phyloP scores from a whole-genome alignment of 2,797 vertebrate genomes.

The Phataginus tricuspis region DNA sequence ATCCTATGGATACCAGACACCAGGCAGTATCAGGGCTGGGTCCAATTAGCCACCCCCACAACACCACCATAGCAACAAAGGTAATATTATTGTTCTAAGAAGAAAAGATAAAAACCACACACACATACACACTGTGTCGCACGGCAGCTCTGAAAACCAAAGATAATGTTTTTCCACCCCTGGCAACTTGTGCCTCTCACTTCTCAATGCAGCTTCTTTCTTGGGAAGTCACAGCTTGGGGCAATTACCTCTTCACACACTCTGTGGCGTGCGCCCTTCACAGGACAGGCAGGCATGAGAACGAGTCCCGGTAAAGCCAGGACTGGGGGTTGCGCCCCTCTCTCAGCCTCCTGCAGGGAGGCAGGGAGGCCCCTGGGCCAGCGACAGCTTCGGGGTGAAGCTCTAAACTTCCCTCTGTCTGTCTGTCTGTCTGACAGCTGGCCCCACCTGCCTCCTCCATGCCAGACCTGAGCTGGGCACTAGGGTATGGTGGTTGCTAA shows the following conservation, averaged over 20 bases:
- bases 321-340: neutral
- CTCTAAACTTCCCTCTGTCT: neutral
- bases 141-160: slow-evolving; percentile 19
- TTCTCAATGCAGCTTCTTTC: neutral
- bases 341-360: neutral
- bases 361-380: neutral
- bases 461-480: slow-evolving; percentile 43
- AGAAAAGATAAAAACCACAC: slow-evolving; percentile 1
- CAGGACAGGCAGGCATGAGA: neutral
- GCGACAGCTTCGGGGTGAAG: neutral
- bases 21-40: neutral
- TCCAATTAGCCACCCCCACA: slow-evolving; percentile 75
- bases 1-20: slow-evolving; percentile 74
- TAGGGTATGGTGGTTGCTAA: slow-evolving; percentile 41
- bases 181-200: slow-evolving; percentile 8
- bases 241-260: neutral
- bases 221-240: neutral
- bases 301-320: accelerated
- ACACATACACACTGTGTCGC: neutral
- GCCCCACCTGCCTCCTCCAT: neutral
- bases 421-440: neutral
- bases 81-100: slow-evolving; percentile 76
- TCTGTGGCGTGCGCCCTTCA: too few relatives aligned
- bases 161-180: slow-evolving; percentile 42
- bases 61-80: slow-evolving; percentile 78